Conservation (phyloP, 2,888 invertebrate species). For the Hydroisotoma schaefferi region DNA sequence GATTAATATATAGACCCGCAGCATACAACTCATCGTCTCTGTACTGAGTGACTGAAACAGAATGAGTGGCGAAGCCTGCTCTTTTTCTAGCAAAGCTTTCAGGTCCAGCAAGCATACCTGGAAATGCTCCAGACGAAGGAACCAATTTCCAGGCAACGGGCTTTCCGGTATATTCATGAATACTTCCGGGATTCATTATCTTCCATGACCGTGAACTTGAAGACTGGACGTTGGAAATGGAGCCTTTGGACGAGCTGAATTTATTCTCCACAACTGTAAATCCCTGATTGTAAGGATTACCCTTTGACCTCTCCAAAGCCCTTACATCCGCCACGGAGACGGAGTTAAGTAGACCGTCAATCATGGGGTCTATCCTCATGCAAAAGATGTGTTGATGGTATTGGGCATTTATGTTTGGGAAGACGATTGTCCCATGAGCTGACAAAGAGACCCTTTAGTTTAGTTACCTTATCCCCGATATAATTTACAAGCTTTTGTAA, state of each 20-base stretch:
- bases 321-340: conserved; percentile 32
- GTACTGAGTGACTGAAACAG: conserved; percentile 41
- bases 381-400: conserved; percentile 44
- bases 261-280: conserved; percentile 30
- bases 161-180: conserved; percentile 37
- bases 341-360: conserved; percentile 39
- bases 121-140: conserved; percentile 30
- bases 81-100: conserved; percentile 36
- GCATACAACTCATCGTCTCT: conserved; percentile 37
- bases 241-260: conserved; percentile 17
- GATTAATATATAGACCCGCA: conserved; percentile 27
- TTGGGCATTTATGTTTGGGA: conserved; percentile 29
- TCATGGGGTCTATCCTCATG: conserved; percentile 37
- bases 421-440: conserved; percentile 28
- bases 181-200: conserved; percentile 34
- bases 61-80: conserved; percentile 39
- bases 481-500: too few species aligned
- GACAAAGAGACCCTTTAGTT: not conserved
- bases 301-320: conserved; percentile 23
- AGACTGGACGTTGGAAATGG: conserved; percentile 25
- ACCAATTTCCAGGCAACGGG: conserved; percentile 44
- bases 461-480: too few species aligned
- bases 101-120: conserved; percentile 25
- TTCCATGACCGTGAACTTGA: conserved; percentile 34
- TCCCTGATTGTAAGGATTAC: conserved; percentile 44